Conservation (phyloP, 2,113 vertebrate genomes). For the Pelecanoides urinatrix region DNA sequence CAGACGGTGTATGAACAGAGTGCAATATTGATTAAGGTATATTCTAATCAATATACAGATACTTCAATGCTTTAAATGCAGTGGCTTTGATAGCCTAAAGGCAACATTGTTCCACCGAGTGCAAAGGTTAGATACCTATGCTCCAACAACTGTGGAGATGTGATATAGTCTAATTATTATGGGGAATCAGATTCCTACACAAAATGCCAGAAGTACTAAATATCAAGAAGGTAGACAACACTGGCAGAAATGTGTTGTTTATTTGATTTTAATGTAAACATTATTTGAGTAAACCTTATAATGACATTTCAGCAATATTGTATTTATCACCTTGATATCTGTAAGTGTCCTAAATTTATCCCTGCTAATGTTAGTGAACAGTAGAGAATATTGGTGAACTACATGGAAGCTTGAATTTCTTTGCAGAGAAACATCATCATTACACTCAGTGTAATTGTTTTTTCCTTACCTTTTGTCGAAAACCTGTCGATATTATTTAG, state of each 20-base stretch:
- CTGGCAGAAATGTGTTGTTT: neutral
- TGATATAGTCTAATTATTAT: neutral
- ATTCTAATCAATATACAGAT: constrained; percentile 62
- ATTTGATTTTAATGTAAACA: neutral
- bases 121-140: constrained; percentile 39
- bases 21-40: constrained; percentile 65
- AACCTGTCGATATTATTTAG: neutral
- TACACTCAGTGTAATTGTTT: neutral
- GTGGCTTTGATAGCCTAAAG: constrained; percentile 29
- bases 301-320: neutral
- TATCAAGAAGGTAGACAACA: neutral
- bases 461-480: neutral
- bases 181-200: neutral
- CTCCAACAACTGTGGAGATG: neutral
- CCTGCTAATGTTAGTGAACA: neutral
- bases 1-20: constrained; percentile 50
- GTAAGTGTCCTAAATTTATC: neutral
- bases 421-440: neutral
- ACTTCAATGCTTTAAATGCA: constrained; percentile 44
- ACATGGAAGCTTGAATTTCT: neutral
- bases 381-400: neutral
- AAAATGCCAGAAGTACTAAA: neutral
- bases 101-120: neutral
- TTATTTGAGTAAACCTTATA: neutral
- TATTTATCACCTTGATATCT: neutral